Conservation (phyloP, 2,888 invertebrate genomes). For the Cheilosia vulpina region DNA sequence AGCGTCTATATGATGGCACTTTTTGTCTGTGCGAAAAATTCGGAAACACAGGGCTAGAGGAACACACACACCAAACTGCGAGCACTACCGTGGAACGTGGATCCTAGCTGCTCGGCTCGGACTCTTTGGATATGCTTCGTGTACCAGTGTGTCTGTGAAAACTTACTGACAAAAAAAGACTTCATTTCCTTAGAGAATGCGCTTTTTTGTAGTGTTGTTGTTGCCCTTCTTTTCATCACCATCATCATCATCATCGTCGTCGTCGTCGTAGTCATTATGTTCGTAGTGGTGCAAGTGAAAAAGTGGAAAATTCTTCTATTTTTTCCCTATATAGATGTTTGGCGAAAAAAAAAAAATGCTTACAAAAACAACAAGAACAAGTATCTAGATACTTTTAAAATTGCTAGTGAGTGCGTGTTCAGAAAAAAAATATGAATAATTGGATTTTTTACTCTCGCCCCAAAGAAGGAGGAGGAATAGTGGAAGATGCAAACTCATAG, state of each 20-base stretch:
- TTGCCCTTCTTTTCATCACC: constrained; percentile 25
- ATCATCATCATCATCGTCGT: constrained; percentile 24
- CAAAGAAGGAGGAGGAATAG: constrained; percentile 17
- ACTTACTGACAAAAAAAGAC: constrained; percentile 24
- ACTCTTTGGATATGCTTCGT: constrained; percentile 38
- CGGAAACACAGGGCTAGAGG: constrained; percentile 23
- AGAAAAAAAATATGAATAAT: constrained; percentile 57
- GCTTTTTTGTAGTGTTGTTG: constrained; percentile 29
- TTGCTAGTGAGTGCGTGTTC: constrained; percentile 65
- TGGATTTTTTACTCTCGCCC: constrained; percentile 49
- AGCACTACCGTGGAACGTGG: constrained; percentile 25
- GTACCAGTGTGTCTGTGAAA: constrained; percentile 30
- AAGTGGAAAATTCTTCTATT: constrained; percentile 39
- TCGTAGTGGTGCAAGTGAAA: constrained; percentile 63
- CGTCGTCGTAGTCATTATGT: constrained; percentile 39
- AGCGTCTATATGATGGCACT: neutral
- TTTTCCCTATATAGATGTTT: constrained; percentile 42
- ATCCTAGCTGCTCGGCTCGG: constrained; percentile 37
- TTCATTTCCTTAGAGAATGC: constrained; percentile 66
- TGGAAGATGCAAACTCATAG: constrained; percentile 26
- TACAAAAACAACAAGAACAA: constrained; percentile 27
- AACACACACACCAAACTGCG: neutral
- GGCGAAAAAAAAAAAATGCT: constrained; percentile 9
- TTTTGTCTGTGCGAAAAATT: constrained; percentile 36
- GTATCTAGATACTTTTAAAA: constrained; percentile 56